Percentiles rank a stretch among this genome's conserved stretches.
Evolutionary conservation across 1,140 invertebrate genomes (phyloP).

Genomic region (Tribolium madens): DNA sequence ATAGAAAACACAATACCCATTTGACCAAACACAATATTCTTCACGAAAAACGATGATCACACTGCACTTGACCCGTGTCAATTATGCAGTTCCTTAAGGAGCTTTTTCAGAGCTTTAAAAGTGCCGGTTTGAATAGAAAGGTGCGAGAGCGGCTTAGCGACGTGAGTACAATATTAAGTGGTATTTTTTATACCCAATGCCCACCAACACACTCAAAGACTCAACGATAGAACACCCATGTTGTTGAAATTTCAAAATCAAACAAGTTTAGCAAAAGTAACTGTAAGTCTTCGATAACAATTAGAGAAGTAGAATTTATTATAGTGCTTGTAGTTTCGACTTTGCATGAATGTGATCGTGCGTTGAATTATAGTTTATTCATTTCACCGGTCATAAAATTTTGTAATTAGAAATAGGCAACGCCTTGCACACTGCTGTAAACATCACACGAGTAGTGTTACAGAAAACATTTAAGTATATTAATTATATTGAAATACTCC

Average conservation of each 20-base stretch:
- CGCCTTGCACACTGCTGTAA: neutral
- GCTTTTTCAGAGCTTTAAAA: constrained; percentile 2
- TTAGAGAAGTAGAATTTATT: too few species aligned
- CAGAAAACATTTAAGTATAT: constrained; percentile 2
- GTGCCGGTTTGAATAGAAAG: constrained; percentile 28
- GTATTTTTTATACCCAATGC: constrained; percentile 20
- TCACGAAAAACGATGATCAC: neutral
- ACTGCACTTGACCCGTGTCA: constrained; percentile 1
- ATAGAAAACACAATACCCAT: neutral
- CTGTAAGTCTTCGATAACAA: too few species aligned
- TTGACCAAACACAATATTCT: neutral
- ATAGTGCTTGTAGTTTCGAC: too few species aligned
- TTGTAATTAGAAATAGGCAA: neutral
- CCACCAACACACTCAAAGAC: neutral
- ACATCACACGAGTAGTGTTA: neutral
- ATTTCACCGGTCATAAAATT: neutral
- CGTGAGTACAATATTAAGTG: constrained; percentile 16
- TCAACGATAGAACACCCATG: constrained; percentile 18
- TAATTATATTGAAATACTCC: constrained; percentile 7
- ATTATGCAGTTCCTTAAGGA: constrained; percentile 22
- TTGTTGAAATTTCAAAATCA: neutral
- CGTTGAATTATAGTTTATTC: neutral
- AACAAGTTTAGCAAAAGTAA: neutral
- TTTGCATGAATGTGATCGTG: neutral
- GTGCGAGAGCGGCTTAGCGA: constrained; percentile 7